Percentiles rank a stretch among this genome's conserved stretches.
Conservation (phyloP, 30 jellyfish, hydroid and myxozoan species). For the Turritopsis rubra region DNA sequence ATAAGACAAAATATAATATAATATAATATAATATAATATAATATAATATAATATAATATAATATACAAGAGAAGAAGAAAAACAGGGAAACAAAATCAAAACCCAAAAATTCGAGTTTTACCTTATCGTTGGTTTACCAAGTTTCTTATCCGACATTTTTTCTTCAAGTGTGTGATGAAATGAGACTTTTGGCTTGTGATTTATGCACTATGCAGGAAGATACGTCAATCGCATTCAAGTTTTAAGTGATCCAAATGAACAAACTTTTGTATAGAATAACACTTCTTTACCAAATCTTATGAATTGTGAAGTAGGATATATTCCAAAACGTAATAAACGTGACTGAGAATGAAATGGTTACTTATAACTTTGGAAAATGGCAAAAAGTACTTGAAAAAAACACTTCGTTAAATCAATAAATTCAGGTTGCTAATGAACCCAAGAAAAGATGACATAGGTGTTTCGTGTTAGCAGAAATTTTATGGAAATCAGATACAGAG, state of each 20-base stretch:
- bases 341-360: background rate
- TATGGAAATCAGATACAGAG: background rate
- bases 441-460: background rate
- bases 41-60: no score
- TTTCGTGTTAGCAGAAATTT: background rate
- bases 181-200: background rate
- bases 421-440: background rate
- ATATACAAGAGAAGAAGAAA: no score
- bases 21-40: no score
- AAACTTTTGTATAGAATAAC: background rate
- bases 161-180: no score
- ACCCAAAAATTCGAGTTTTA: no score
- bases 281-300: background rate
- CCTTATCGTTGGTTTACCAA: no score
- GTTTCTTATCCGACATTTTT: no score
- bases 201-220: background rate
- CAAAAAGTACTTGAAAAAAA: background rate
- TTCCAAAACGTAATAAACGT: background rate
- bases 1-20: no score
- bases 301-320: background rate
- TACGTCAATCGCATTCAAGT: background rate
- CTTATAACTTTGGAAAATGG: background rate
- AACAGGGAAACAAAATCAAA: no score
- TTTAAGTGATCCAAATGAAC: background rate
- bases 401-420: background rate